These are phyloP conservation scores for Myodes glareolus DNA, from an alignment of 2,113 vertebrate genomes.

Conservation along the genomic window DNA sequence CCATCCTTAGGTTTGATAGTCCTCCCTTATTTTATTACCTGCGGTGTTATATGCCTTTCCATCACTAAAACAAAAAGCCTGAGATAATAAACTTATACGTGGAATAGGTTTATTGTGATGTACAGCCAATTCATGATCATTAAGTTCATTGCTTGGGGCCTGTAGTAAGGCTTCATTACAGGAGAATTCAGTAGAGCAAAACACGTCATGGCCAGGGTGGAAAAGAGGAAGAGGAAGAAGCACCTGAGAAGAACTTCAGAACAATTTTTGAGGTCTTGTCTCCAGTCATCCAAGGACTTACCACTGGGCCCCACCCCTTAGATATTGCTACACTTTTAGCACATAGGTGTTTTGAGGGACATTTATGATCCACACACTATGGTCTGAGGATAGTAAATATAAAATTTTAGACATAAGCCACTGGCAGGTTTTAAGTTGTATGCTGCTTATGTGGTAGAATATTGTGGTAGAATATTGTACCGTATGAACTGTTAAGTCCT, in stretches of 20 bases:
- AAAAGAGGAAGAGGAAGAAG: not conserved
- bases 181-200: not conserved
- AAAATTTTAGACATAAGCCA: not conserved
- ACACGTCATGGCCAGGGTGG: not conserved
- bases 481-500: not conserved
- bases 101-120: not conserved
- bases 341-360: not conserved
- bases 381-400: not conserved
- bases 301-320: not conserved
- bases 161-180: not conserved
- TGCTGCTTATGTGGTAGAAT: not conserved
- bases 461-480: not conserved
- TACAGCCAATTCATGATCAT: not conserved
- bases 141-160: not conserved
- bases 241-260: not conserved
- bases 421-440: not conserved
- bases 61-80: not conserved
- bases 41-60: no score
- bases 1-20: not conserved
- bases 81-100: not conserved
- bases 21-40: not conserved
- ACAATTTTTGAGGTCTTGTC: not conserved
- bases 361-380: not conserved
- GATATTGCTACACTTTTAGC: not conserved
- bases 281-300: not conserved